These are phyloP conservation scores for Apolygus lucorum DNA, from an alignment of 1,140 invertebrate species.

Conservation along the genomic window DNA sequence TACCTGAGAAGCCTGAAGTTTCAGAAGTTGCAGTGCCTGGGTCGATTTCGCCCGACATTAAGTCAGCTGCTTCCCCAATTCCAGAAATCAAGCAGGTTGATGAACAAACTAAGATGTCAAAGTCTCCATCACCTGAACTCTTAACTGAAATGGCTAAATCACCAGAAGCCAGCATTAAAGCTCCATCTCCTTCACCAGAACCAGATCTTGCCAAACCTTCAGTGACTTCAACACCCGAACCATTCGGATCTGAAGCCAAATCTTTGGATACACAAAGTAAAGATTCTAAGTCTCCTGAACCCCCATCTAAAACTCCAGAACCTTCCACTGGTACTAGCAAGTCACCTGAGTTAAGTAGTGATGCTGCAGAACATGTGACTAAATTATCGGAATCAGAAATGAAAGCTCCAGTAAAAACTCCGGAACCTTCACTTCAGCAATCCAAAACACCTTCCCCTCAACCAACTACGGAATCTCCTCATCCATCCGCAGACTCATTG, in stretches of 20 bases:
- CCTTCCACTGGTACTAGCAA: no score
- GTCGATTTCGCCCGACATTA: background rate
- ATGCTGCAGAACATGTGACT: no score
- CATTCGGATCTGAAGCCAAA: no score
- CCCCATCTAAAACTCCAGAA: no score
- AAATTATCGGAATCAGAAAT: no score
- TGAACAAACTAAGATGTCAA: background rate
- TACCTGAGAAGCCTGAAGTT: background rate
- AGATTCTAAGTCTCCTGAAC: background rate
- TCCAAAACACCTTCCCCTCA: background rate
- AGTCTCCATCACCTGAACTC: constrained; percentile 29
- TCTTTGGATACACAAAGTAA: background rate
- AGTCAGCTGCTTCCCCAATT: background rate
- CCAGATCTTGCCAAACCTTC: background rate
- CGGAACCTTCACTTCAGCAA: no score
- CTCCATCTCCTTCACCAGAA: constrained; percentile 17
- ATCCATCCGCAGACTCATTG: background rate
- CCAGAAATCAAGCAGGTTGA: background rate
- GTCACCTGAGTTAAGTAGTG: no score
- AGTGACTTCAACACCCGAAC: no score
- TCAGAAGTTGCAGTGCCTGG: background rate
- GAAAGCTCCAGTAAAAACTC: no score
- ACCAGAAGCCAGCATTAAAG: background rate
- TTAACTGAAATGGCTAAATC: background rate
- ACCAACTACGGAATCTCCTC: background rate